These are phyloP conservation scores for Nomada fabriciana DNA, from an alignment of 2,888 invertebrate genomes.

Conservation along the genomic window DNA sequence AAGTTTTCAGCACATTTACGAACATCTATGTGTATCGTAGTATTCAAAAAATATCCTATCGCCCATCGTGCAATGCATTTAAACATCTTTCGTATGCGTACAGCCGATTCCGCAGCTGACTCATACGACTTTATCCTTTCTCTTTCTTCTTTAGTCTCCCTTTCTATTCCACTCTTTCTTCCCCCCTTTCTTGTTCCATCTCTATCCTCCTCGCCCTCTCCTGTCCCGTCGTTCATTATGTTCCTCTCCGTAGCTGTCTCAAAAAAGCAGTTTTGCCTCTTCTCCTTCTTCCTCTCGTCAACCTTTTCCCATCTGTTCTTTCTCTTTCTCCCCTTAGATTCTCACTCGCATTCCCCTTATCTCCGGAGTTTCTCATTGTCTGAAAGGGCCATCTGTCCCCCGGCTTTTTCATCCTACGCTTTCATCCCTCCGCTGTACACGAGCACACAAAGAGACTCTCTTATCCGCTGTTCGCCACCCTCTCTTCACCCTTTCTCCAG, in stretches of 20 bases:
- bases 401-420: conserved; percentile 82
- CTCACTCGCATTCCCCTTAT: conserved; percentile 81
- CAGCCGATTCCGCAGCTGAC: conserved; percentile 70
- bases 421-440: conserved; percentile 81
- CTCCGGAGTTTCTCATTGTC: conserved; percentile 84
- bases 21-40: background rate
- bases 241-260: conserved; percentile 58
- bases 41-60: background rate
- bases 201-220: conserved; percentile 26
- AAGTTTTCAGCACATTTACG: background rate
- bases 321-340: conserved; percentile 51
- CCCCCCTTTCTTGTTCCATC: conserved; percentile 19
- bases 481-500: conserved; percentile 66
- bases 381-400: conserved; percentile 84
- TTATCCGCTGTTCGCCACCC: conserved; percentile 74
- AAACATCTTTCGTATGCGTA: conserved; percentile 69
- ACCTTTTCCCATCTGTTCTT: conserved; percentile 50
- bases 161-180: conserved; percentile 17
- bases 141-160: conserved; percentile 40
- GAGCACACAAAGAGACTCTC: conserved; percentile 79
- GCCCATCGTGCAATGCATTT: conserved; percentile 72
- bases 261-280: conserved; percentile 70
- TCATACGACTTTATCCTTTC: conserved; percentile 67
- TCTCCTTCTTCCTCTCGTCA: conserved; percentile 54
- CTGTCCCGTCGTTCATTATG: conserved; percentile 69